A percentile compares a stretch with the other conserved stretches of the same genome.
Evolutionary conservation across 2,797 vertebrate genomes (phyloP).

Genomic region (Darevskia mixta): DNA sequence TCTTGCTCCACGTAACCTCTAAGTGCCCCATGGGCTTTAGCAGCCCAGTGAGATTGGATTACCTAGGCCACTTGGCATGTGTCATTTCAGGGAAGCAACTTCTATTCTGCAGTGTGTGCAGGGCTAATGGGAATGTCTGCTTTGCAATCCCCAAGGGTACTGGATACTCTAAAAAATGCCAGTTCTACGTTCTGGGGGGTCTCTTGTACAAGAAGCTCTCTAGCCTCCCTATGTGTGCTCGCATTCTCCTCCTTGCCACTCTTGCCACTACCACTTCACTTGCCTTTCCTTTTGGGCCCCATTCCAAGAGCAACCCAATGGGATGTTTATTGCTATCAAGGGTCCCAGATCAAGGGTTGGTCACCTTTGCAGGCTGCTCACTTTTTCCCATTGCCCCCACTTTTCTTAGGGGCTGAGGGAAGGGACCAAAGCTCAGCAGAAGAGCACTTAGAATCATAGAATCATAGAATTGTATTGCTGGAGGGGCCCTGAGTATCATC

Average conservation of each 20-base stretch:
- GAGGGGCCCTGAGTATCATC: no score
- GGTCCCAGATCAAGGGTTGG: no score
- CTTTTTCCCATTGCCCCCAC: no score
- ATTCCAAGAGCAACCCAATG: background rate
- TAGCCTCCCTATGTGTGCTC: background rate
- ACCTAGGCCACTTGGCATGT: rapidly evolving
- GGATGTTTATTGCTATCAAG: no score
- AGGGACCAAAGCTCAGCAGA: no score
- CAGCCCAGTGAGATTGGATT: background rate
- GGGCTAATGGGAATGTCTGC: background rate
- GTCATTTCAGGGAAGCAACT: background rate
- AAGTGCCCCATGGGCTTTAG: background rate
- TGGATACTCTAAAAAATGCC: no score
- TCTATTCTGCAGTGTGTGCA: background rate
- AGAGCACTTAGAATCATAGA: no score
- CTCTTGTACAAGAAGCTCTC: background rate
- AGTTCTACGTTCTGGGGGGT: background rate
- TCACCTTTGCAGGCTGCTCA: no score
- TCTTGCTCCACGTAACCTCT: background rate
- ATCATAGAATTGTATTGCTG: no score
- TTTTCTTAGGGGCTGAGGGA: no score
- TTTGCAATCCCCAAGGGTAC: background rate
- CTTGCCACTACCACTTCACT: background rate
- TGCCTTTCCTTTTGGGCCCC: background rate
- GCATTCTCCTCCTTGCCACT: background rate